Evolutionary conservation across 1,140 invertebrate species (phyloP).

Genomic region (Ips nitidus): DNA sequence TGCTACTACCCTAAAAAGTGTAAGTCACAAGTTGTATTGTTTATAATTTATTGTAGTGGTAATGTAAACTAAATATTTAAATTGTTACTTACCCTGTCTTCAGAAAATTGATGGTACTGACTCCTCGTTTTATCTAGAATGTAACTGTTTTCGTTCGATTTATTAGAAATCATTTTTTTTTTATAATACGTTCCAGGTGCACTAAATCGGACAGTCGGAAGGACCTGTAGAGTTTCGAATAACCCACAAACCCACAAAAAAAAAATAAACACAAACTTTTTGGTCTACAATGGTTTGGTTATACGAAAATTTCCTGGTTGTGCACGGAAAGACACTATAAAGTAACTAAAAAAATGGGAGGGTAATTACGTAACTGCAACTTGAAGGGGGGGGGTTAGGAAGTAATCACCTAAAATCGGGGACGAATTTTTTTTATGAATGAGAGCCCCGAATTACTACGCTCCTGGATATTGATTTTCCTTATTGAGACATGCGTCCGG

Average conservation of each 20-base stretch:
- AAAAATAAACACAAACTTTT: too few species aligned
- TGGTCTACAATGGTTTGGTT: too few species aligned
- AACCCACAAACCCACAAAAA: too few species aligned
- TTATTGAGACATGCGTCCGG: constrained; percentile 18
- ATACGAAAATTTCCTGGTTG: too few species aligned
- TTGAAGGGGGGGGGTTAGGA: neutral
- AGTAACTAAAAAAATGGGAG: neutral
- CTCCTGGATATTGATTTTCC: constrained; percentile 19
- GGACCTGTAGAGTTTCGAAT: too few species aligned
- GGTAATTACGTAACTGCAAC: neutral
- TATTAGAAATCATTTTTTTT: constrained; percentile 9
- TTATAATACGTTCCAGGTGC: neutral
- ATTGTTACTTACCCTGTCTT: constrained; percentile 38
- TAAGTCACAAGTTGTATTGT: neutral
- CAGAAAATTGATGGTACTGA: constrained; percentile 33
- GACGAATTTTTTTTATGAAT: constrained; percentile 24
- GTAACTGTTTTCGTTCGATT: constrained; percentile 41
- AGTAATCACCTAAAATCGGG: neutral
- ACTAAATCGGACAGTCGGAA: neutral
- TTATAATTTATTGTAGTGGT: too few species aligned
- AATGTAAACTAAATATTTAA: neutral
- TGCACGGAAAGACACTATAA: too few species aligned
- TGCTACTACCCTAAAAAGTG: constrained; percentile 54
- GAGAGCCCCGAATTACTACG: constrained; percentile 12
- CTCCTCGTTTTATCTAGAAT: constrained; percentile 37